Base-by-base conservation (phyloP, 2,797 vertebrate species). In the Cynopterus sphinx region DNA sequence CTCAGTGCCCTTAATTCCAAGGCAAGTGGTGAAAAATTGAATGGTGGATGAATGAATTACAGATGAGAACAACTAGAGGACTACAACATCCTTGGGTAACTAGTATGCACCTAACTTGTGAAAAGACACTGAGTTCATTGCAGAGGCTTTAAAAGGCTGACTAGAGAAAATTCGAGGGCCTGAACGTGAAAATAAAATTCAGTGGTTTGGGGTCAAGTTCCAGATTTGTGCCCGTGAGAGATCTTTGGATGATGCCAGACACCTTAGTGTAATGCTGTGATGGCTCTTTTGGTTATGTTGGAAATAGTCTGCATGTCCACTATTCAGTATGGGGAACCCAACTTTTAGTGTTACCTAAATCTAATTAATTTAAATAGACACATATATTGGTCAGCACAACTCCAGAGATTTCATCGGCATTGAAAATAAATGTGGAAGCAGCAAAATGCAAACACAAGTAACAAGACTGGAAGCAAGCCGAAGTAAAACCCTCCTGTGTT, bases 11-110 rank as follows among this genome's bases (percentile, higher is more conserved):
- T 73, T 53, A 93, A 81, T 87, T 46, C 13, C 67, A 91, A 92
- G 11, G 33, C 70, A 90, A 85, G 11, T 88, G 28, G 46, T 55
- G 74, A 67, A 68, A 75, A 95, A 71, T 13, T 91, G 33, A 91
- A 39, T 51, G 59, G 16, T 82, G 73, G 95, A 78, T 83, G 41
- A 84, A 95, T 85, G 73, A 91, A 86, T 68, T 75, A 51, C 61
- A 59, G 28, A 55, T 74, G 79, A 75, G 41, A 90, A 73, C 4
- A 92, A 79, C 31, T 61, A 41, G 49, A 87, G 81, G 65, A 91
- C 24, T 6, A 65, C 86, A 61, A 88, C 33, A 3, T 65, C 41
- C 53, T 1, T 70, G 33, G 10, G 41, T 59, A 57, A 24, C 19
- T 71, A 74, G 31, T 63, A 22, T 77, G 22, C 21, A 70, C 0